phyloP scores from a whole-genome alignment of 2,797 vertebrate species.

The Enteromius unitaeniatus region DNA sequence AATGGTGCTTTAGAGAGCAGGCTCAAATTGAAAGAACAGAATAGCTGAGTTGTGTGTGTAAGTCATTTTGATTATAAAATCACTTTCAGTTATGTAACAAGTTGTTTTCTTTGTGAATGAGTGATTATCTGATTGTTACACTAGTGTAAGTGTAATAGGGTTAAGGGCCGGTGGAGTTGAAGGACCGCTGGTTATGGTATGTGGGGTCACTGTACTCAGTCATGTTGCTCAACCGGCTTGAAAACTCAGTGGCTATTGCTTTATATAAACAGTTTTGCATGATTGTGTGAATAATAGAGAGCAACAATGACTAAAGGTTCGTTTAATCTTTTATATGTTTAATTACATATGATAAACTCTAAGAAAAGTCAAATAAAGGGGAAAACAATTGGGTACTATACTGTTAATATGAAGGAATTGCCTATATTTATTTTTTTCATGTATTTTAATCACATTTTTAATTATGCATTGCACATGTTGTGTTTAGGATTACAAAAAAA shows the following conservation, averaged over 20 bases:
- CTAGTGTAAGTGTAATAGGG: background rate
- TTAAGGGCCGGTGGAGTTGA: background rate
- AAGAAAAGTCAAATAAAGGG: background rate
- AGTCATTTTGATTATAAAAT: constrained; percentile 13
- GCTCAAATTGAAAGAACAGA: background rate
- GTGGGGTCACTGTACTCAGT: background rate
- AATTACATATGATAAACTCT: background rate
- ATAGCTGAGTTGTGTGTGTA: background rate
- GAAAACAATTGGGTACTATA: background rate
- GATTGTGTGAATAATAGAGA: constrained; percentile 7
- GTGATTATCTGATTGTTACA: constrained; percentile 7
- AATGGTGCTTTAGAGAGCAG: constrained; percentile 1
- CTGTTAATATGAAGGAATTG: background rate
- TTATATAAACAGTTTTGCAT: constrained; percentile 22
- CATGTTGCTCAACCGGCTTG: constrained; percentile 12
- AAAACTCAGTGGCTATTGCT: constrained; percentile 37
- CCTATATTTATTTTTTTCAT: background rate
- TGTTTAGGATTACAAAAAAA: background rate
- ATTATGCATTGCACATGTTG: background rate
- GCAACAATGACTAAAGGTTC: background rate
- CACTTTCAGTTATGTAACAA: constrained; percentile 13
- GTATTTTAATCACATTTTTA: background rate
- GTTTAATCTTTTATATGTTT: background rate
- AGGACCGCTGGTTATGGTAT: background rate
- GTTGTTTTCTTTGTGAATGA: constrained; percentile 28